Conservation (phyloP, 2,113 vertebrate species). For the Capreolus pygargus region DNA sequence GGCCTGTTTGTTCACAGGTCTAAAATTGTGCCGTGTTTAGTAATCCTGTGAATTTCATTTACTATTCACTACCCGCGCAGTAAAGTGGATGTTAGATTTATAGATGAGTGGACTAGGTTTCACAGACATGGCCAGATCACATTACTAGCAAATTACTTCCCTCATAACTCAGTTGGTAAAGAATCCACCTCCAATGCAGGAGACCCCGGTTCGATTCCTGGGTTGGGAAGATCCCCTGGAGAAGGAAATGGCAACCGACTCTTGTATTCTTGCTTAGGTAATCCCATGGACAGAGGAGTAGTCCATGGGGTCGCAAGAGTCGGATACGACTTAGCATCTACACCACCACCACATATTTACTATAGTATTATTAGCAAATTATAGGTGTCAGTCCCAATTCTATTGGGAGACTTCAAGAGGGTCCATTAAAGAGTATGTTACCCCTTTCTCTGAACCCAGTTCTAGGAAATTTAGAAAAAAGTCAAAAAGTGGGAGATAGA, state of each 20-base stretch:
- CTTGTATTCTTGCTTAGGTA: neutral
- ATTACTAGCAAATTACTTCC: neutral
- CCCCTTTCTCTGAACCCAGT: neutral
- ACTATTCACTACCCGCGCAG: neutral
- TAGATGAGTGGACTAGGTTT: neutral
- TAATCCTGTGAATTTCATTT: neutral
- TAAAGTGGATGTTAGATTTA: neutral
- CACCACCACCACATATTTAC: neutral
- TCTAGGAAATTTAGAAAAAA: neutral
- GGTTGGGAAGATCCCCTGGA: neutral
- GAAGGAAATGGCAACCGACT: neutral
- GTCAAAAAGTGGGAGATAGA: neutral
- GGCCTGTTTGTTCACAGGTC: neutral
- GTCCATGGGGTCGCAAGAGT: neutral
- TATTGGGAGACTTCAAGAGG: neutral
- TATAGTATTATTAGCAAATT: neutral
- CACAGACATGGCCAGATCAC: neutral
- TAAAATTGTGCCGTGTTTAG: neutral
- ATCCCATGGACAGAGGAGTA: neutral
- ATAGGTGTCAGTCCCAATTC: neutral
- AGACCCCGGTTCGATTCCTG: neutral
- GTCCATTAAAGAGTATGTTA: neutral
- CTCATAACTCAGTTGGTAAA: neutral
- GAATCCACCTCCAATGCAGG: neutral
- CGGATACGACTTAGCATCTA: neutral